Conservation (phyloP, 1,140 invertebrate genomes). For the Popillia japonica region DNA sequence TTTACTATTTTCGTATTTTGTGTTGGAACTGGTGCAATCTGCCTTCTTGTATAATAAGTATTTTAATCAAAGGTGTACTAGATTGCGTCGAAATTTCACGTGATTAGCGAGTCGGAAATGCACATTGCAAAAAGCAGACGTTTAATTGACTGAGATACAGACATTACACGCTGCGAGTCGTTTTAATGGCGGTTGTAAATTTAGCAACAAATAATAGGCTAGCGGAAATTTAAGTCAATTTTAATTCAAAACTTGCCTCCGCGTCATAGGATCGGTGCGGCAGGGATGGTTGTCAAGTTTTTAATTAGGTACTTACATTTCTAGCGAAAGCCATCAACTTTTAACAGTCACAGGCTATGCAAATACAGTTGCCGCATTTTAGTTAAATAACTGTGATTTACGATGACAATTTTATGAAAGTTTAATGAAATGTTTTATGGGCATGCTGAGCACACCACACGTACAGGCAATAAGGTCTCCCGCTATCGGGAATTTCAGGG, state of each 20-base stretch:
- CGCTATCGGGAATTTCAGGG: constrained; percentile 11
- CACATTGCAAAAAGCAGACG: no score
- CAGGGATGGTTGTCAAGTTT: constrained; percentile 9
- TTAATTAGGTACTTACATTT: constrained; percentile 33
- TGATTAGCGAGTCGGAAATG: no score
- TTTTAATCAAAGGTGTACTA: no score
- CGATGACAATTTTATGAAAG: constrained; percentile 31
- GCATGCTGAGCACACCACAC: constrained; percentile 3
- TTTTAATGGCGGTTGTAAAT: not conserved
- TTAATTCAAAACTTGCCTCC: not conserved
- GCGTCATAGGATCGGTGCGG: not conserved
- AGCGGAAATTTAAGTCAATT: not conserved
- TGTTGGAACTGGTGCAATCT: no score
- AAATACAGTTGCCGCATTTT: constrained; percentile 21
- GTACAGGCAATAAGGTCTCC: not conserved
- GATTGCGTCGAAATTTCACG: no score
- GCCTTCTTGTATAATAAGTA: no score
- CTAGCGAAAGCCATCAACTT: constrained; percentile 24
- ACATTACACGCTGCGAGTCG: not conserved
- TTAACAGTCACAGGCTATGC: constrained; percentile 19
- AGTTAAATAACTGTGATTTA: constrained; percentile 35
- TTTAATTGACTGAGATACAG: no score
- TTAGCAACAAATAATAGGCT: constrained; percentile 5
- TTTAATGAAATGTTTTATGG: constrained; percentile 33
- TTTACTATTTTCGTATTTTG: no score